phyloP scores from a whole-genome alignment of 2,888 invertebrate genomes.

The Chloroclystis v-ata region DNA sequence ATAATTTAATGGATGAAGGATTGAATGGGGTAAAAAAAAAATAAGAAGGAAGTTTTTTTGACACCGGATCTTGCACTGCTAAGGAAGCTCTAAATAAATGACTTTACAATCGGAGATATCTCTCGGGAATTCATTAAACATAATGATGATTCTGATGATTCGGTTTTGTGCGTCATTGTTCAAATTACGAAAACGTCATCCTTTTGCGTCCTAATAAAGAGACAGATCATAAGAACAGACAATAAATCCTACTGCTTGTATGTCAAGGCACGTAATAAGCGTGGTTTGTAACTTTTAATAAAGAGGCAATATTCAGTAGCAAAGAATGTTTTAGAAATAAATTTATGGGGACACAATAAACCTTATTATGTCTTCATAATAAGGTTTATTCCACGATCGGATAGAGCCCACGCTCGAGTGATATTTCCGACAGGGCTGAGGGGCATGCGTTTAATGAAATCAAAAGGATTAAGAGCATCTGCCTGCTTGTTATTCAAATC shows the following conservation, averaged over 20 bases:
- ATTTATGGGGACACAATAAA: slow-evolving; percentile 39
- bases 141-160: slow-evolving; percentile 45
- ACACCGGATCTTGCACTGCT: no score
- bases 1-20: no score
- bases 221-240: slow-evolving; percentile 29
- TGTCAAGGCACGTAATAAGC: slow-evolving; percentile 51
- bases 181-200: slow-evolving; percentile 39
- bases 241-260: slow-evolving; percentile 46
- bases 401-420: slow-evolving; percentile 66
- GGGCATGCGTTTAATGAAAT: slow-evolving; percentile 78
- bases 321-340: slow-evolving; percentile 27
- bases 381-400: slow-evolving; percentile 55
- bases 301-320: slow-evolving; percentile 35
- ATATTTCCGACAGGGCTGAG: slow-evolving; percentile 75
- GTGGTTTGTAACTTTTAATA: slow-evolving; percentile 39
- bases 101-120: slow-evolving; percentile 59
- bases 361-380: slow-evolving; percentile 65
- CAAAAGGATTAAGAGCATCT: slow-evolving; percentile 79
- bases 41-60: no score
- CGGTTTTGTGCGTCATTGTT: slow-evolving; percentile 48
- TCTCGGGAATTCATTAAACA: slow-evolving; percentile 64
- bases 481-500: slow-evolving; percentile 78
- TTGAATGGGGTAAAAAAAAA: no score
- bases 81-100: slow-evolving; percentile 68
- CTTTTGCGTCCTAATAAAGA: slow-evolving; percentile 28